Percentiles rank a stretch among this genome's conserved stretches.
Evolutionary conservation across 2,797 vertebrate genomes (phyloP).

Genomic region (Anomalospiza imberbis): DNA sequence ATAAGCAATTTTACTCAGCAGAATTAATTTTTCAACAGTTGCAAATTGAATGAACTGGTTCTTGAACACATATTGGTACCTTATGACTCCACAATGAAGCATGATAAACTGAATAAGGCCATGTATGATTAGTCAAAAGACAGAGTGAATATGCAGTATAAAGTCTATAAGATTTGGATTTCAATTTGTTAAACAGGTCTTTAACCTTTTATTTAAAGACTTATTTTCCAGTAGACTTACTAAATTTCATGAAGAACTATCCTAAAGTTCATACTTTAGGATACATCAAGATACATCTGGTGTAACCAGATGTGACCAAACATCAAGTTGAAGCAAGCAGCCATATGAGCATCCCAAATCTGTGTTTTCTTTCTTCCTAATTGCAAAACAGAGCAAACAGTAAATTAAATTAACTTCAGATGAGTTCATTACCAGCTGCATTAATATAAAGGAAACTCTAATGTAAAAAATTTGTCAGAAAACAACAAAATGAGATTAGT

Average conservation of each 20-base stretch:
- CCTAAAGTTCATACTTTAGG: background rate
- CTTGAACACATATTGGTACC: background rate
- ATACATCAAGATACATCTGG: background rate
- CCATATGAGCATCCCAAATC: background rate
- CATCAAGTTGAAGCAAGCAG: background rate
- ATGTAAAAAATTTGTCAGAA: background rate
- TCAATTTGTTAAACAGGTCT: background rate
- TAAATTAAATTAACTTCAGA: slow-evolving; percentile 34
- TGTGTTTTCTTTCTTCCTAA: background rate
- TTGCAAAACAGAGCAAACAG: background rate
- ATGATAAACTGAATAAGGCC: background rate
- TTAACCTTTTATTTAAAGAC: background rate
- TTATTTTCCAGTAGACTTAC: background rate
- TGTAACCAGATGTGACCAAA: background rate
- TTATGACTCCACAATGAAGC: background rate
- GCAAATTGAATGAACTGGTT: background rate
- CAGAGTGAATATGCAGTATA: background rate
- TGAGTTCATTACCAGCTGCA: background rate
- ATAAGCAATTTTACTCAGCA: background rate
- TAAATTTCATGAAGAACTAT: background rate
- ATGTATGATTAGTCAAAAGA: background rate
- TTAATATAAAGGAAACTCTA: slow-evolving; percentile 1
- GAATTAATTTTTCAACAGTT: slow-evolving; percentile 6
- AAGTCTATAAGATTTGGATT: background rate
- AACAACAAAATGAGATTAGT: background rate